Conservation (phyloP, 23 tunicate species). For the Phallusia fumigata region DNA sequence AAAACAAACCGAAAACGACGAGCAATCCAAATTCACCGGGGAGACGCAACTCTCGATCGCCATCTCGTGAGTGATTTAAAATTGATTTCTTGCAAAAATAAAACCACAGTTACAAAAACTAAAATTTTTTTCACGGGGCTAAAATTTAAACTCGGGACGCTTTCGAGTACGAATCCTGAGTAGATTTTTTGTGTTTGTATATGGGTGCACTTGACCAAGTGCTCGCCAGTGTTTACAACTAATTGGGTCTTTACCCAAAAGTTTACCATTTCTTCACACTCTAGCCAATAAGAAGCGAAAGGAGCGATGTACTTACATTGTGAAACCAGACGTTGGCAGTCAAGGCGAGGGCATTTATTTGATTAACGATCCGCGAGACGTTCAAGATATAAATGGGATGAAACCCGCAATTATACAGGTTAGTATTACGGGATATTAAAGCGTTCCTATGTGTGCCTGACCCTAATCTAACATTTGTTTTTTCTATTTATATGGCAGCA, state of each 20-base stretch:
- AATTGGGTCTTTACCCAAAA: neutral
- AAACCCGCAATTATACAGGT: slow-evolving; percentile 85
- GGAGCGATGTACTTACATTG: slow-evolving; percentile 50
- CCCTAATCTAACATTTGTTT: too few relatives aligned
- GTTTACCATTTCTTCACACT: too few relatives aligned
- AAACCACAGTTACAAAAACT: too few relatives aligned
- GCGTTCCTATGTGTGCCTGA: too few relatives aligned
- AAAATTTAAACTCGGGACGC: too few relatives aligned
- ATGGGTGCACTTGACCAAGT: neutral
- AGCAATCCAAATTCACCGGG: neutral
- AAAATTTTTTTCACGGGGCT: too few relatives aligned
- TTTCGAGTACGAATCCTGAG: neutral
- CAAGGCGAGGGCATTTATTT: slow-evolving; percentile 91
- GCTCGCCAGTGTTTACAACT: neutral
- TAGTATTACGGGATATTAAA: too few relatives aligned
- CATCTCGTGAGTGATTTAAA: neutral
- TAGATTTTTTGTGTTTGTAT: neutral
- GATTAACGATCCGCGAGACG: slow-evolving; percentile 79
- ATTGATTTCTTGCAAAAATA: too few relatives aligned
- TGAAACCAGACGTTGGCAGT: slow-evolving; percentile 86
- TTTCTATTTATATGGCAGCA: too few relatives aligned
- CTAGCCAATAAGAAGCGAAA: neutral
- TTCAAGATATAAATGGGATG: slow-evolving; percentile 48
- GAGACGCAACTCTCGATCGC: neutral
- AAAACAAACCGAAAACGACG: slow-evolving; percentile 18